phyloP scores from a whole-genome alignment of 1,140 invertebrate species.

The Procambarus clarkii region DNA sequence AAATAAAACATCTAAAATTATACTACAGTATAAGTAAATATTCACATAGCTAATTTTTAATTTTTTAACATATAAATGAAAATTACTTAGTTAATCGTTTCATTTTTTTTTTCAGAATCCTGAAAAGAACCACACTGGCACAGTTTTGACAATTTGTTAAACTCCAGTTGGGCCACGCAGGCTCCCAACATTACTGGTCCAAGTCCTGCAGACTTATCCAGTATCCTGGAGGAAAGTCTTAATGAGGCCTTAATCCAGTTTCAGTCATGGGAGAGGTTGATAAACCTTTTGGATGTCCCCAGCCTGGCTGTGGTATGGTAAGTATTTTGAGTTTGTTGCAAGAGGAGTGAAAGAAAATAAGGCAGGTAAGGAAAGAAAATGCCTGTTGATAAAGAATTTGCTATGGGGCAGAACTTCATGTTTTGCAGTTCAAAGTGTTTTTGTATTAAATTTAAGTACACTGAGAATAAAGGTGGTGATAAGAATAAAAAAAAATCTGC shows the following conservation, averaged over 20 bases:
- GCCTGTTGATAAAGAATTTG: too few species aligned
- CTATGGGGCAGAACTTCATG: too few species aligned
- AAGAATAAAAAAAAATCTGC: too few species aligned
- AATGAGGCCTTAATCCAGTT: neutral
- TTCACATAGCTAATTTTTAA: too few species aligned
- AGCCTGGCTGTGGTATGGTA: constrained; percentile 63
- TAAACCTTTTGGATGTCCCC: constrained; percentile 58
- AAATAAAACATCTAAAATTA: too few species aligned
- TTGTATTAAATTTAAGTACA: too few species aligned
- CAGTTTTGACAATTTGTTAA: constrained; percentile 6
- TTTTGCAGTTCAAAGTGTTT: too few species aligned
- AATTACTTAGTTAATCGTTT: neutral
- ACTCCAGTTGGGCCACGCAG: constrained; percentile 47
- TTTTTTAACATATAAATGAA: too few species aligned
- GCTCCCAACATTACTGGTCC: constrained; percentile 40
- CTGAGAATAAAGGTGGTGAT: too few species aligned
- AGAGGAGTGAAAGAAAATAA: too few species aligned
- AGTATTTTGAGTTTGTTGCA: neutral
- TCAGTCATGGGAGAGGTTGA: constrained; percentile 55
- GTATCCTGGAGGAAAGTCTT: neutral
- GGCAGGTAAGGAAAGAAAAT: too few species aligned
- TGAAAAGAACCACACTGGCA: constrained; percentile 15
- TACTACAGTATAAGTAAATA: too few species aligned
- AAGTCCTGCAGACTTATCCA: constrained; percentile 12
- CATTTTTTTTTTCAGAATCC: constrained; percentile 28